Evolutionary conservation across 37 sponge, comb jelly and placozoan species (phyloP), one percentile per base, ranked within the genome.

Genomic region (Beroe ovata): DNA sequence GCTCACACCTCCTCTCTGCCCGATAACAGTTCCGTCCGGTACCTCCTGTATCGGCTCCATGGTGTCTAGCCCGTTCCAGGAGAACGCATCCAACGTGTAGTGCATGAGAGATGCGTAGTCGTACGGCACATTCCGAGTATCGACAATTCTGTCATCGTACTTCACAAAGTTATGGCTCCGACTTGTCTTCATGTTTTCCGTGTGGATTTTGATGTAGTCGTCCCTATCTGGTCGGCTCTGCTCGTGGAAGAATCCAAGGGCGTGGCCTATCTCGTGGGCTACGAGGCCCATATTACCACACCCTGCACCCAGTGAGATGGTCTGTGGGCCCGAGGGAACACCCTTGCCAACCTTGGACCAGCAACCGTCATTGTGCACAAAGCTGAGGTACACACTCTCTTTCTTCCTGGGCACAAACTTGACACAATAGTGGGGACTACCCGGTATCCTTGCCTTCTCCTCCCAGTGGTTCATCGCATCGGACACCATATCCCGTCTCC

Each of bases 201-300:
- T 36, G 28, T 36, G 8, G 22, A 77, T 77, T 54, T 36, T 30
- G n/a, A 77, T 77, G 36, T 35, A 77, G 22, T 77, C 84, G 47
- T 77, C 84, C 54, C 84, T 1, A 29, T 77, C 84, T 6, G 84
- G 84, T n/a, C 84, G 21, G 54, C 84, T 77, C 23, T 77, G 84
- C 54, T 77, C 84, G 84, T 77, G 84, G 54, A 77, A 77, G 84
- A 77, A 77, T 25, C 84, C 84, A 14, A 77, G 84, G 25, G 84
- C 84, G 28, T 77, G 84, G 1, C 84, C 84, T 8, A 77, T 19
- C 28, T 77, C 84, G 84, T 77, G 84, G 11, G 54, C 54, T n/a
- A 77, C 33, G 22, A 77, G 84, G 33, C 84, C 84, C 54, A 39
- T 36, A 40, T 30, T 21, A 40, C 84, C 84, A 20, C 84, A 77